Evolutionary conservation across 2,888 invertebrate genomes (phyloP), one percentile per base, ranked within the genome.

Genomic region (Machimus rusticus): DNA sequence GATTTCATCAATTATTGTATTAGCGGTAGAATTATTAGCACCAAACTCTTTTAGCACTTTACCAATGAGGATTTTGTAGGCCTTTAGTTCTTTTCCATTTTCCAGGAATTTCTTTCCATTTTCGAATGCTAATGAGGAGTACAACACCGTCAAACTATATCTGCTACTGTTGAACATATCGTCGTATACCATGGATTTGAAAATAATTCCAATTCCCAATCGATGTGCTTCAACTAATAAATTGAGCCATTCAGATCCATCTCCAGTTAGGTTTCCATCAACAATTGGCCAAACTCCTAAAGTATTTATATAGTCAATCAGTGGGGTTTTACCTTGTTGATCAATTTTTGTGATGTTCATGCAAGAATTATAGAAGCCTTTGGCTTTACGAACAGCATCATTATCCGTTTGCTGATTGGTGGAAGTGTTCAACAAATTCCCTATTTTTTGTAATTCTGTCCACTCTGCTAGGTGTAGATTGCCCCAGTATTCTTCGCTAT

Each of bases 61-160:
- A 16, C 12, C 46, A n/a, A 86, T 86, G n/a, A 86, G 28, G 46
- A 14, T 86, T 46, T 51, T 86, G 39, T 86, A 86, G 3, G 85
- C 85, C 14, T 28, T 16, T 8, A 85, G 23, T 16, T 74, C 74
- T 31, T 74, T 85, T n/a, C 43, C 28, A 28, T 74, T 31, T 23
- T 23, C 23, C n/a, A 74, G 37, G 12, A 74, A 85, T 23, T 16
- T 14, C 16, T 77, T 19, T 12, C 43, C 28, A 78, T 43, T 66
- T 37, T 46, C 51, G 19, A 31, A 74, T 86, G 16, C 23, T 46
- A 86, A 86, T 31, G 46, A 16, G 19, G 74, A 8, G 28, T 19
- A 28, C 12, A 66, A 28, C 8, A 66, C 23, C 66, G 66, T 66
- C 23, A 23, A 66, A 66, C 28, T 66, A 28, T 37, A 37, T 39